These are phyloP conservation scores for Parnassius smintheus DNA, from an alignment of 2,888 invertebrate genomes.

Conservation along the genomic window DNA sequence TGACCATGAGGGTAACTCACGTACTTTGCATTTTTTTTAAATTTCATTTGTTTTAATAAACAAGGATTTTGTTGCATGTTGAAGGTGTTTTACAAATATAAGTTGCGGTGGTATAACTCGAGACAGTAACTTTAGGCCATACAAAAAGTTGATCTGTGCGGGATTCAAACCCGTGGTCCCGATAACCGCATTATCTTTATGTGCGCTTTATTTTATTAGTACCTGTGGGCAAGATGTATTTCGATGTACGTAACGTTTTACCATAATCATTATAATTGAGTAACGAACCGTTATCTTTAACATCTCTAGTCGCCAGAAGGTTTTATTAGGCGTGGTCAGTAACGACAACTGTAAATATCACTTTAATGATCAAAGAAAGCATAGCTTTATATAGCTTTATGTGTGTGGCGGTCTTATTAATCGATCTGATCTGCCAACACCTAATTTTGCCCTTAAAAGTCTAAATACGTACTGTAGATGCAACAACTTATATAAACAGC, in stretches of 20 bases:
- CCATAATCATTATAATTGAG: constrained; percentile 10
- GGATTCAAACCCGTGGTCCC: too few species aligned
- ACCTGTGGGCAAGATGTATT: constrained; percentile 11
- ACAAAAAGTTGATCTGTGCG: too few species aligned
- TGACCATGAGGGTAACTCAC: too few species aligned
- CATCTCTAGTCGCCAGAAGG: constrained; percentile 17
- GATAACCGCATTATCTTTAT: too few species aligned
- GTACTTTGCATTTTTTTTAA: too few species aligned
- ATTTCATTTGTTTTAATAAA: too few species aligned
- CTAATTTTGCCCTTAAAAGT: constrained; percentile 25
- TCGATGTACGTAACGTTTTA: constrained; percentile 2
- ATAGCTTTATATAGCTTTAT: constrained; percentile 38
- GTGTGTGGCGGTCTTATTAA: constrained; percentile 17
- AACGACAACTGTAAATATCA: constrained; percentile 48
- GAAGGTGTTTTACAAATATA: too few species aligned
- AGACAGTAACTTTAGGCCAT: too few species aligned
- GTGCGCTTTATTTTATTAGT: constrained; percentile 7
- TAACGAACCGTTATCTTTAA: constrained; percentile 13
- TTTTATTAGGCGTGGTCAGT: constrained; percentile 42
- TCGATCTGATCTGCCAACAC: constrained; percentile 11
- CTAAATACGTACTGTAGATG: constrained; percentile 15
- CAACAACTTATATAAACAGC: constrained; percentile 11
- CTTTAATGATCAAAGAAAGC: constrained; percentile 39
- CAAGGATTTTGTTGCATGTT: too few species aligned
- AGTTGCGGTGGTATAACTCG: too few species aligned